phyloP scores from a whole-genome alignment of 2,113 vertebrate species.

The Actinemys pallida region DNA sequence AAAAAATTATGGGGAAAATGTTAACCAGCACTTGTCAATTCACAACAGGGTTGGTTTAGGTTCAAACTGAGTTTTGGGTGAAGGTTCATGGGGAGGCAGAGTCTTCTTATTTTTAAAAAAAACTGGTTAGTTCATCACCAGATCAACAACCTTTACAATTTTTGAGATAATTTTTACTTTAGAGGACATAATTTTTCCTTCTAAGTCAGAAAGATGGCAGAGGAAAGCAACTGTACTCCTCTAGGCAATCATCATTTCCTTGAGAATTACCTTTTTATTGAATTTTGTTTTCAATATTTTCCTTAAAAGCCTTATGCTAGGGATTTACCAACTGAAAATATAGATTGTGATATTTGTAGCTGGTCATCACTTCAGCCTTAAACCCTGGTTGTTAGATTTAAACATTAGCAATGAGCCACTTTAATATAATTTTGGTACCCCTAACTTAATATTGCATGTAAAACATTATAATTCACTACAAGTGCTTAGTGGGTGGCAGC shows the following conservation, averaged over 20 bases:
- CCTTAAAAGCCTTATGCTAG: constrained; percentile 1
- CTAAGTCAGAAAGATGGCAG: background rate
- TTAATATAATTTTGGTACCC: constrained; percentile 20
- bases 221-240: background rate
- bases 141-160: background rate
- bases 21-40: background rate
- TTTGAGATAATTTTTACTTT: background rate
- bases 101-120: background rate
- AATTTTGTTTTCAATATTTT: constrained; percentile 14
- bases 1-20: background rate
- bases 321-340: constrained; percentile 4
- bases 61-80: background rate
- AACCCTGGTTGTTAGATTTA: background rate
- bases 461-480: constrained; percentile 24
- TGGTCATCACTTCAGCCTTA: constrained; percentile 21
- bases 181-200: background rate
- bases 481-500: constrained; percentile 22
- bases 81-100: background rate
- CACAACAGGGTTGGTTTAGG: background rate
- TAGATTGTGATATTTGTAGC: constrained; percentile 18
- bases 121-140: background rate
- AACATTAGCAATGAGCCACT: constrained; percentile 1
- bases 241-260: constrained; percentile 2
- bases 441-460: constrained; percentile 20
- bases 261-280: background rate